These are phyloP conservation scores for Troides oblongomaculatus DNA, from an alignment of 2,888 invertebrate species.

Conservation along the genomic window DNA sequence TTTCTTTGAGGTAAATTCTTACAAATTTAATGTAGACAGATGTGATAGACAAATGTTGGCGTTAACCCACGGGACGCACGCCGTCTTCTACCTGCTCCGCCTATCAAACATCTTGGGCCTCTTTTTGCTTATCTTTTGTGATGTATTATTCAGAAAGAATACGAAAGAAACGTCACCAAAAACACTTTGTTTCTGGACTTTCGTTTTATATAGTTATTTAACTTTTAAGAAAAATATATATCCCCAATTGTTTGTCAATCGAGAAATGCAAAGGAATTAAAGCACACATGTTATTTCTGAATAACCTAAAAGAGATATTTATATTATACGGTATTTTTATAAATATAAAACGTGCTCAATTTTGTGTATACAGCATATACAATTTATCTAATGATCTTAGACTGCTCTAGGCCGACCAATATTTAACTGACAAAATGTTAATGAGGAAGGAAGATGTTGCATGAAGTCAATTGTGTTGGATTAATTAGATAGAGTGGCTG, in stretches of 20 bases:
- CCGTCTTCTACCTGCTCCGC: constrained; percentile 48
- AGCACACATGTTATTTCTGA: too few species aligned
- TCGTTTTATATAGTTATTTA: too few species aligned
- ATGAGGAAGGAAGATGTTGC: neutral
- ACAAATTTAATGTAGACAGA: constrained; percentile 38
- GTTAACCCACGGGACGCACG: constrained; percentile 49
- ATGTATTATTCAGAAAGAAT: constrained; percentile 57
- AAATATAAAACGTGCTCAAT: too few species aligned
- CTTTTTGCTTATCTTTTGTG: constrained; percentile 59
- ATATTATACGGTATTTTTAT: too few species aligned
- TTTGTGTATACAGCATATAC: too few species aligned
- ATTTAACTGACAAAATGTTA: neutral
- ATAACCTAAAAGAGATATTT: too few species aligned
- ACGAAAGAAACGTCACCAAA: constrained; percentile 43
- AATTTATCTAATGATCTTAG: too few species aligned
- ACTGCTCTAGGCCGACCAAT: neutral
- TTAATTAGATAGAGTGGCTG: constrained; percentile 21
- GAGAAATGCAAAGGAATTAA: too few species aligned
- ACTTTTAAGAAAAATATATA: too few species aligned
- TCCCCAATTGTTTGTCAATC: too few species aligned
- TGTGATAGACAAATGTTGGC: constrained; percentile 47
- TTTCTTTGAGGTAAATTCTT: constrained; percentile 42
- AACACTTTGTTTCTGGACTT: too few species aligned
- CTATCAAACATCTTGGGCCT: constrained; percentile 58
- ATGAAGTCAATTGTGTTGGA: constrained; percentile 1